Conservation (phyloP, 2,797 vertebrate species). For the Danio choprae region DNA sequence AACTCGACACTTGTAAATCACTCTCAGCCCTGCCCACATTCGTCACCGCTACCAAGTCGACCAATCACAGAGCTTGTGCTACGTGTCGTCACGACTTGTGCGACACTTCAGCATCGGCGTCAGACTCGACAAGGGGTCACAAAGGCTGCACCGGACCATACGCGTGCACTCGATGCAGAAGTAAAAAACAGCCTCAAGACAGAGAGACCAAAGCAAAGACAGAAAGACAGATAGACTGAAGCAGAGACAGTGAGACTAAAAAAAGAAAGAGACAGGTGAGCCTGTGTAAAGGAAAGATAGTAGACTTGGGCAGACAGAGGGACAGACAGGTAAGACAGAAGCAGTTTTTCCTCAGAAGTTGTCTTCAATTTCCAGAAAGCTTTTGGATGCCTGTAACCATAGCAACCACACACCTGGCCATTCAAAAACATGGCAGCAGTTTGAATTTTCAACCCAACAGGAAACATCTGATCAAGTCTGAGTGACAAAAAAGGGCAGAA, state of each 20-base stretch:
- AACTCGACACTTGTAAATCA: no score
- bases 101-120: no score
- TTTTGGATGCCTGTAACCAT: neutral
- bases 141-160: no score
- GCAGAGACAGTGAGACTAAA: neutral
- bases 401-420: constrained; percentile 16
- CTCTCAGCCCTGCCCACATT: no score
- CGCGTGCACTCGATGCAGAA: no score
- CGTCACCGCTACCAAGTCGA: no score
- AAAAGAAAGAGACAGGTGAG: neutral
- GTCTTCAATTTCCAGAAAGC: neutral
- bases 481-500: neutral
- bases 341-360: constrained; percentile 13
- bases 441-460: constrained; percentile 18
- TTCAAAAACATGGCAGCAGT: neutral
- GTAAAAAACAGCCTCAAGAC: neutral
- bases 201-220: neutral
- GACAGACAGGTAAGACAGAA: neutral
- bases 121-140: no score
- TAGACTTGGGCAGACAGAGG: no score
- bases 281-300: no score
- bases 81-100: no score
- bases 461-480: neutral
- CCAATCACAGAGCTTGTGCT: no score
- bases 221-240: neutral